Percentiles rank a stretch among this genome's conserved stretches.
Conservation (phyloP, 2,113 vertebrate genomes). For the Noturus placidus region DNA sequence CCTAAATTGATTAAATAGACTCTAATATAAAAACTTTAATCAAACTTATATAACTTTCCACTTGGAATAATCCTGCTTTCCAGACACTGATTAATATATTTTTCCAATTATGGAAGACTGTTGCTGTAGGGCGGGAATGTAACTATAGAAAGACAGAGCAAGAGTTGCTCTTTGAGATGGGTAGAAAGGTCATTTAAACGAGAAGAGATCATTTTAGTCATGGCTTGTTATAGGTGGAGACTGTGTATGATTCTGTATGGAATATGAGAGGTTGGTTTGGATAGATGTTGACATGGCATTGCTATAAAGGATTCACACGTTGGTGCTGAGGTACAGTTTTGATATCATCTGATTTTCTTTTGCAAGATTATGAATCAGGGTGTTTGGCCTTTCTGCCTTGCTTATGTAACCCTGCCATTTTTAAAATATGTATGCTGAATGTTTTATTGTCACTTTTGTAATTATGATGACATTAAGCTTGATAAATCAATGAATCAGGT, state of each 20-base stretch:
- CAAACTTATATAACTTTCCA: constrained; percentile 21
- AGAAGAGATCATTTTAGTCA: constrained; percentile 30
- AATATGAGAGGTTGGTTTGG: constrained; percentile 1
- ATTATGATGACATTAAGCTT: neutral
- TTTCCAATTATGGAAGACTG: constrained; percentile 38
- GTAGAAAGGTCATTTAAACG: constrained; percentile 45
- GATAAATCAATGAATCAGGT: neutral
- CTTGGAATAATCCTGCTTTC: constrained; percentile 55
- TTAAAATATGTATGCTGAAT: neutral
- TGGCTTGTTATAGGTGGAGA: constrained; percentile 19
- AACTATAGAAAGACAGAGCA: constrained; percentile 35
- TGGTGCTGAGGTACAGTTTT: neutral
- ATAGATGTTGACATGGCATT: constrained; percentile 8
- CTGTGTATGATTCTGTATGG: constrained; percentile 10
- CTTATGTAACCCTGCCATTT: neutral
- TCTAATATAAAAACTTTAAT: constrained; percentile 36
- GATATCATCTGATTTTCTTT: neutral
- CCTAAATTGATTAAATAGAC: constrained; percentile 44
- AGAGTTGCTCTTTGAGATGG: neutral
- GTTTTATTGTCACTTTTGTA: neutral
- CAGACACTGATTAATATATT: constrained; percentile 56
- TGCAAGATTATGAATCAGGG: neutral
- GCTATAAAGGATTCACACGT: neutral
- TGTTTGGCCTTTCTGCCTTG: neutral
- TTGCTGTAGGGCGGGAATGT: constrained; percentile 35